Conservation (phyloP, 2,888 invertebrate species). For the Orthonychiurus folsomi region DNA sequence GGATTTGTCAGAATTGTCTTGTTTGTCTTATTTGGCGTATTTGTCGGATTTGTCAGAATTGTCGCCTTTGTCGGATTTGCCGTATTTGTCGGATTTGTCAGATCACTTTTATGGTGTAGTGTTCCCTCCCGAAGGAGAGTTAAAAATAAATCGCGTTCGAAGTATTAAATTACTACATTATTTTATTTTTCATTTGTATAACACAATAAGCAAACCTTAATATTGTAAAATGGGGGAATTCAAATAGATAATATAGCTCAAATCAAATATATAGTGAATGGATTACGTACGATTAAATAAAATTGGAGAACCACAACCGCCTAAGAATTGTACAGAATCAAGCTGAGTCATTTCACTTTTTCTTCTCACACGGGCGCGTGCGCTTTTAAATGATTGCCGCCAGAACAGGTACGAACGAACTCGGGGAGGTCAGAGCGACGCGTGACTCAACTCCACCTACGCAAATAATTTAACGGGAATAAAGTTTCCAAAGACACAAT, state of each 20-base stretch:
- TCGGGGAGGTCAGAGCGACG: conserved; percentile 19
- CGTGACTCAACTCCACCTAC: conserved; percentile 28
- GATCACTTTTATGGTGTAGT: too few species aligned
- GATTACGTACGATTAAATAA: conserved; percentile 22
- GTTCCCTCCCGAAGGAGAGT: too few species aligned
- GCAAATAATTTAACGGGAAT: conserved; percentile 7
- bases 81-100: too few species aligned
- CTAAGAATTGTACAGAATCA: conserved; percentile 19
- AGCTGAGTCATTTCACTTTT: background rate
- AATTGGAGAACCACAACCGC: conserved; percentile 28
- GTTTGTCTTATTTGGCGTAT: too few species aligned
- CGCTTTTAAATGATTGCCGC: conserved; percentile 2
- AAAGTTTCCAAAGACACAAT: conserved; percentile 17
- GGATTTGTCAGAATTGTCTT: too few species aligned
- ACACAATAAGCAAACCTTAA: conserved; percentile 12
- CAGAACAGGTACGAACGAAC: conserved; percentile 24
- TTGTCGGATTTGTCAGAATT: too few species aligned
- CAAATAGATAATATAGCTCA: conserved; percentile 9
- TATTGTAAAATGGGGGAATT: conserved; percentile 19
- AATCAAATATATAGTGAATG: conserved; percentile 1
- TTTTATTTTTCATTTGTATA: conserved; percentile 7
- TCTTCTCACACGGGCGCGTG: background rate
- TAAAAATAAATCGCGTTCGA: too few species aligned
- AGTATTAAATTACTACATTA: background rate
- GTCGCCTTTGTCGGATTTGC: too few species aligned